Evolutionary conservation across 2,888 invertebrate genomes (phyloP), one percentile per base, ranked within the genome.

Genomic region (Melanotus villosus): DNA sequence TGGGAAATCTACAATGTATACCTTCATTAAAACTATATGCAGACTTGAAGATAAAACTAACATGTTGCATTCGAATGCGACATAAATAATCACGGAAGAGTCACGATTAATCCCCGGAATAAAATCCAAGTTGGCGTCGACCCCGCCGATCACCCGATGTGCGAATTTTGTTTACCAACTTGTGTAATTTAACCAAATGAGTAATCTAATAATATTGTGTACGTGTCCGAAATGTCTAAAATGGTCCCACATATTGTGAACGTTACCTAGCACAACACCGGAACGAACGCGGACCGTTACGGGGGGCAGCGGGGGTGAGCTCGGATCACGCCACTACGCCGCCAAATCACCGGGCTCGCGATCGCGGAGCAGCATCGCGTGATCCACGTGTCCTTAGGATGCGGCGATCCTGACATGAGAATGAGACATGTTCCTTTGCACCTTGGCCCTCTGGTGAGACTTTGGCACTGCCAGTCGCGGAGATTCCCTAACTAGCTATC

Each of bases 241-340:
- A 26, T 26, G 7, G 26, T 36, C 12, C 36, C 2, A 38, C n/a
- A 47, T 6, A 47, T 12, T 21, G 14, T 47, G 12, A 32, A 18
- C 52, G 32, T 34, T 52, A 52, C 52, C 56, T 56, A 38, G n/a
- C 56, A 16, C 56, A 56, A 56, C 56, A 60, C 60, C 60, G 45
- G 47, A 60, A 45, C 47, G 16, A 60, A n/a, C 10, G 2, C 19
- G 14, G 65, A 57, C 59, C 50, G 66, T 50, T 59, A 41, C 38
- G 59, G 43, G 14, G 67, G 26, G 36, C 34, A 5, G 47, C 2
- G 45, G 52, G 62, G 21, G 23, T 38, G 21, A 18, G 32, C 23
- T 47, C 52, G 56, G 71, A 71, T 71, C 71, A 71, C 71, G 71
- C 71, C 71, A 71, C 71, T 62, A n/a, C 65, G 59, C 60, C 56